Evolutionary conservation across 2,888 invertebrate genomes (phyloP).

Genomic region (Ceriagrion tenellum): DNA sequence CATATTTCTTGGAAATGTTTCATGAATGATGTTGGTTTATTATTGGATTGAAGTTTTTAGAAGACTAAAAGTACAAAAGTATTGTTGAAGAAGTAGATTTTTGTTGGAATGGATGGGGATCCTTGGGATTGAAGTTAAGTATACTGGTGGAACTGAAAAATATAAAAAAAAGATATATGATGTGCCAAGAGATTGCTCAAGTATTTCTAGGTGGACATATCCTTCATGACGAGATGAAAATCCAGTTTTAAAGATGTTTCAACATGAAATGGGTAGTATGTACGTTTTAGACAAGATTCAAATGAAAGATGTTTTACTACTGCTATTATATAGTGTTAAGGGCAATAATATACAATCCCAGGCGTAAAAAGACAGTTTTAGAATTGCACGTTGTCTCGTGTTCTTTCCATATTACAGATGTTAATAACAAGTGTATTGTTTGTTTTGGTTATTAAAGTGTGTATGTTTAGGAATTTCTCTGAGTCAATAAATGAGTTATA

Average conservation of each 20-base stretch:
- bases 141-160: slow-evolving; percentile 66
- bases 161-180: slow-evolving; percentile 62
- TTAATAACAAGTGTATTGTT: slow-evolving; percentile 72
- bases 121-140: slow-evolving; percentile 57
- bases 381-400: slow-evolving; percentile 71
- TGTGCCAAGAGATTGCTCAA: slow-evolving; percentile 67
- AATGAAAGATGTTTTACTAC: slow-evolving; percentile 71
- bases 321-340: slow-evolving; percentile 70
- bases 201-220: slow-evolving; percentile 62
- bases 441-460: slow-evolving; percentile 73
- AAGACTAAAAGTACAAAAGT: slow-evolving; percentile 67
- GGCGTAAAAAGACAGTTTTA: slow-evolving; percentile 72
- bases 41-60: slow-evolving; percentile 68
- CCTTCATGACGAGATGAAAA: slow-evolving; percentile 56
- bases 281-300: slow-evolving; percentile 64
- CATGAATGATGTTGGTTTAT: slow-evolving; percentile 65
- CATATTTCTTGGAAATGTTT: slow-evolving; percentile 66
- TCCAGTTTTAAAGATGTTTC: slow-evolving; percentile 64
- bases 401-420: slow-evolving; percentile 71
- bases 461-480: slow-evolving; percentile 72
- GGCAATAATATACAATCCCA: slow-evolving; percentile 68
- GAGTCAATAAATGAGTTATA: slow-evolving; percentile 60
- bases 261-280: slow-evolving; percentile 67
- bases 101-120: slow-evolving; percentile 45
- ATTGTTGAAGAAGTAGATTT: slow-evolving; percentile 61